These are phyloP conservation scores for Eulemur coronatus DNA, from an alignment of 2,797 vertebrate species.

Conservation along the genomic window DNA sequence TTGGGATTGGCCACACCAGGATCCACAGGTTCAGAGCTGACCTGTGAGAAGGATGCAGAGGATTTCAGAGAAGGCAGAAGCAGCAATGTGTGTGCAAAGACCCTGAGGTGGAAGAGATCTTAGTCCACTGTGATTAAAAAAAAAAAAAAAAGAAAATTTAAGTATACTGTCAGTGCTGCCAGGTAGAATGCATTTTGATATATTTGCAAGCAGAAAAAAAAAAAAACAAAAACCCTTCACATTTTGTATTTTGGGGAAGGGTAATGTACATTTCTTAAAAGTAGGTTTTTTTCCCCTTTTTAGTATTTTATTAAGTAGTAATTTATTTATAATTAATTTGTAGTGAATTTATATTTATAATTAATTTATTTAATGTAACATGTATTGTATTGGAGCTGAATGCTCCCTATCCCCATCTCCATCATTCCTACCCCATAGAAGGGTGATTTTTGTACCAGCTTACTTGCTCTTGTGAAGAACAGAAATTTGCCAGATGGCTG, in stretches of 20 bases:
- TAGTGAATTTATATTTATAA: too few species aligned
- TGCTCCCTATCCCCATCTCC: too few species aligned
- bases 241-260: not conserved
- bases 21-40: not conserved
- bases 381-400: not conserved
- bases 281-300: not conserved
- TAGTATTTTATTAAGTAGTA: not conserved
- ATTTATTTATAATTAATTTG: not conserved
- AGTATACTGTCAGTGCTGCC: not conserved
- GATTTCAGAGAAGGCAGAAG: not conserved
- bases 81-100: not conserved
- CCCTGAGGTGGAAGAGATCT: not conserved
- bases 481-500: not conserved
- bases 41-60: not conserved
- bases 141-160: not conserved
- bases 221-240: not conserved
- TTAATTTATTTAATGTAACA: not conserved
- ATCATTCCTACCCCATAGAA: not conserved
- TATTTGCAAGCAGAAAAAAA: not conserved
- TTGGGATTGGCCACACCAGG: not conserved
- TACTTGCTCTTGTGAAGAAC: not conserved
- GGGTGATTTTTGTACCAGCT: not conserved
- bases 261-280: not conserved
- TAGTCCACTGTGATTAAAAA: not conserved
- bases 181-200: not conserved